Evolutionary conservation across 2,113 vertebrate genomes (phyloP).

Genomic region (Lanius collurio): DNA sequence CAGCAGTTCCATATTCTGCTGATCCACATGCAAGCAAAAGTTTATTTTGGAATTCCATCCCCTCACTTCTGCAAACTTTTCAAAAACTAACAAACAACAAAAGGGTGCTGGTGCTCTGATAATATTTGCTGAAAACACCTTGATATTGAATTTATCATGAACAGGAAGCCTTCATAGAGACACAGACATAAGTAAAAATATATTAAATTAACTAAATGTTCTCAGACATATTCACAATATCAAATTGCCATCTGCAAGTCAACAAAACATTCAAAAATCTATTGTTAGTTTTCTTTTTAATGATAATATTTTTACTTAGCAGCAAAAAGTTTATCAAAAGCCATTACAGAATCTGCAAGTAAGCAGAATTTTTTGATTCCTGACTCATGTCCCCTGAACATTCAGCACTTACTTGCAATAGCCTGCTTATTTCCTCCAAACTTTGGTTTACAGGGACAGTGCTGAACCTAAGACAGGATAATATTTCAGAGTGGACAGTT

Average conservation of each 20-base stretch:
- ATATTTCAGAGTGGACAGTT: not conserved
- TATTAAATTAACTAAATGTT: not conserved
- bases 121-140: not conserved
- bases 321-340: not conserved
- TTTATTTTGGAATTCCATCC: conserved; percentile 45
- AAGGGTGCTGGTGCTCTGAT: conserved; percentile 60
- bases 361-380: not conserved
- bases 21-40: conserved; percentile 32
- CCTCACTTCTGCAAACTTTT: conserved; percentile 30
- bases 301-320: not conserved
- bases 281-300: not conserved
- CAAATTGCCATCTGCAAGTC: not conserved
- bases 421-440: not conserved
- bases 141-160: conserved; percentile 30
- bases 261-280: not conserved
- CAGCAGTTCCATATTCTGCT: conserved; percentile 46
- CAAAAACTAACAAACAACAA: conserved; percentile 59
- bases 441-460: not conserved
- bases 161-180: conserved; percentile 50
- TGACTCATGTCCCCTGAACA: accelerated
- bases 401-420: not conserved
- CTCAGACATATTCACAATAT: not conserved
- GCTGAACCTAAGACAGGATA: not conserved
- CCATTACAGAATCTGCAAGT: not conserved
- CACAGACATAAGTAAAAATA: not conserved